These are phyloP conservation scores for Pipistrellus pipistrellus DNA, from an alignment of 2,797 vertebrate species.

Conservation along the genomic window DNA sequence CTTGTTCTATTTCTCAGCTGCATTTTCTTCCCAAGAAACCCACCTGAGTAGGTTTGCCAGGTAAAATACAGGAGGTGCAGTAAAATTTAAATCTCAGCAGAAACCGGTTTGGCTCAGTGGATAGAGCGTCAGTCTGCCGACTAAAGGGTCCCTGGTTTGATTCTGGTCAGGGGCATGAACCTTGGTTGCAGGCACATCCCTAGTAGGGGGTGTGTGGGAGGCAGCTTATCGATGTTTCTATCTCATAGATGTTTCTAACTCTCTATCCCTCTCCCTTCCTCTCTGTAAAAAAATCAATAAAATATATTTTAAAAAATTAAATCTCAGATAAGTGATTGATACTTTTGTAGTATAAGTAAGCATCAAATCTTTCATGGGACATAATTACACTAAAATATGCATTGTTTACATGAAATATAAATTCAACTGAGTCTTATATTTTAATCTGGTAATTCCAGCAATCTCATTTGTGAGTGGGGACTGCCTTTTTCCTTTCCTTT, in stretches of 20 bases:
- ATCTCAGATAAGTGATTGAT: neutral
- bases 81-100: slow-evolving; percentile 35
- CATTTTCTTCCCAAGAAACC: slow-evolving; percentile 17
- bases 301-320: neutral
- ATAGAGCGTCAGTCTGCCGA: too few species aligned
- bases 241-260: too few species aligned
- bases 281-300: too few species aligned
- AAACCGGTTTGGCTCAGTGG: too few species aligned
- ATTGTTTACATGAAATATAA: neutral
- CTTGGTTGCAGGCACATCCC: too few species aligned
- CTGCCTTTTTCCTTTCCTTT: neutral
- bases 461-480: neutral
- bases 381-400: slow-evolving; percentile 33
- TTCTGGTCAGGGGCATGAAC: too few species aligned
- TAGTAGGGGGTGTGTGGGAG: too few species aligned
- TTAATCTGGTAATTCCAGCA: slow-evolving; percentile 9
- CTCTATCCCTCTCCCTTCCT: too few species aligned
- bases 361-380: slow-evolving; percentile 2
- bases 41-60: neutral
- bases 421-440: neutral
- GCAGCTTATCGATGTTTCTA: too few species aligned
- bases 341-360: neutral
- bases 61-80: neutral
- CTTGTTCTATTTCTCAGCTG: neutral
- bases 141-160: too few species aligned